phyloP scores from a whole-genome alignment of 2,888 invertebrate genomes.

The Ametastegia equiseti region DNA sequence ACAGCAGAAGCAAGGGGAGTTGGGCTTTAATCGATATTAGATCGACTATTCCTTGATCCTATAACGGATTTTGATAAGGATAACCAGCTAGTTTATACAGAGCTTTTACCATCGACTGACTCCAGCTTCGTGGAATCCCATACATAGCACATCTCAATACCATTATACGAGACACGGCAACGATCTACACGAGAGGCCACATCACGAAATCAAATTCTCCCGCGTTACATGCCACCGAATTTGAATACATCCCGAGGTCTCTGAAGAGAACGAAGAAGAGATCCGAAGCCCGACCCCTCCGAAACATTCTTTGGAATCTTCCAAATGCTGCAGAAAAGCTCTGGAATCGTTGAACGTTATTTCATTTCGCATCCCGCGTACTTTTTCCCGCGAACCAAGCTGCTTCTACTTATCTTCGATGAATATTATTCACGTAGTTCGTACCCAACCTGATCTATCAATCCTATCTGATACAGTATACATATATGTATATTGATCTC shows the following conservation, averaged over 20 bases:
- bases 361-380: conserved; percentile 32
- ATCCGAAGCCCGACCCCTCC: conserved; percentile 20
- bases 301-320: conserved; percentile 42
- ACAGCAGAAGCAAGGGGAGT: not conserved
- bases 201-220: conserved; percentile 51
- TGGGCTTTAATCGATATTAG: conserved; percentile 33
- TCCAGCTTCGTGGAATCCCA: conserved; percentile 26
- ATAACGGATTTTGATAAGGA: conserved; percentile 23
- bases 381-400: conserved; percentile 27
- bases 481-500: not conserved
- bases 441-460: not conserved
- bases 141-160: conserved; percentile 21
- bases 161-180: conserved; percentile 38
- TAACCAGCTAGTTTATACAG: conserved; percentile 33
- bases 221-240: conserved; percentile 52
- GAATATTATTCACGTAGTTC: conserved; percentile 3
- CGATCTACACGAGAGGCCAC: conserved; percentile 31
- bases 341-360: conserved; percentile 49
- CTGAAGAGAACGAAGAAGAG: conserved; percentile 16
- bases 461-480: not conserved
- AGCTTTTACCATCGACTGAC: conserved; percentile 26
- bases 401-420: not conserved
- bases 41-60: conserved; percentile 36
- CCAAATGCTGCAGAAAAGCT: conserved; percentile 47
- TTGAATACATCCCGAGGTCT: conserved; percentile 53